phyloP scores from a whole-genome alignment of 2,888 invertebrate species.

The Melipona bicolor region DNA sequence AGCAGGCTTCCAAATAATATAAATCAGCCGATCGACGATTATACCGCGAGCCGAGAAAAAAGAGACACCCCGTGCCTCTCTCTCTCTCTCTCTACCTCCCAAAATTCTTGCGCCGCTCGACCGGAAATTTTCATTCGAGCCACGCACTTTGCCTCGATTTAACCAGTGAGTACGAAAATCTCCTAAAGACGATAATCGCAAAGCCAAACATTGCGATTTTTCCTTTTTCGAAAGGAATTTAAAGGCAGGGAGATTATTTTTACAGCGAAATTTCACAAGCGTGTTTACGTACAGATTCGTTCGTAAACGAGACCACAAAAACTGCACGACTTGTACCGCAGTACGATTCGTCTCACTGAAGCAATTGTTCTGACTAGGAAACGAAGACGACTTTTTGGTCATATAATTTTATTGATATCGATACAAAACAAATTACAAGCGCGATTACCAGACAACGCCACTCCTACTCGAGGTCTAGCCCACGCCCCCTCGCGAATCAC shows the following conservation, averaged over 20 bases:
- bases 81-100: not conserved
- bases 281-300: not conserved
- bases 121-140: not conserved
- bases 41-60: not conserved
- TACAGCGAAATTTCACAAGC: not conserved
- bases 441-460: no score
- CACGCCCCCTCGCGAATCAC: no score
- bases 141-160: not conserved
- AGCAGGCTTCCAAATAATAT: conserved; percentile 31
- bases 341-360: no score
- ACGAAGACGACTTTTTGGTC: no score
- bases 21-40: conserved; percentile 28
- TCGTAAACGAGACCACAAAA: not conserved
- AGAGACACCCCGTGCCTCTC: not conserved
- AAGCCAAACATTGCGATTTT: not conserved
- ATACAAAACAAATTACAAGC: no score
- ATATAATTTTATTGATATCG: no score
- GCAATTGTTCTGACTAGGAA: no score
- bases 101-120: not conserved
- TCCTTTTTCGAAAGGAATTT: not conserved
- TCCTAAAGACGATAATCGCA: not conserved
- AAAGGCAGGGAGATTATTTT: not conserved
- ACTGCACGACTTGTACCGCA: no score
- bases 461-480: no score
- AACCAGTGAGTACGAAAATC: not conserved